Evolutionary conservation across 2,113 vertebrate genomes (phyloP).

Genomic region (Phylloscopus trochiloides): DNA sequence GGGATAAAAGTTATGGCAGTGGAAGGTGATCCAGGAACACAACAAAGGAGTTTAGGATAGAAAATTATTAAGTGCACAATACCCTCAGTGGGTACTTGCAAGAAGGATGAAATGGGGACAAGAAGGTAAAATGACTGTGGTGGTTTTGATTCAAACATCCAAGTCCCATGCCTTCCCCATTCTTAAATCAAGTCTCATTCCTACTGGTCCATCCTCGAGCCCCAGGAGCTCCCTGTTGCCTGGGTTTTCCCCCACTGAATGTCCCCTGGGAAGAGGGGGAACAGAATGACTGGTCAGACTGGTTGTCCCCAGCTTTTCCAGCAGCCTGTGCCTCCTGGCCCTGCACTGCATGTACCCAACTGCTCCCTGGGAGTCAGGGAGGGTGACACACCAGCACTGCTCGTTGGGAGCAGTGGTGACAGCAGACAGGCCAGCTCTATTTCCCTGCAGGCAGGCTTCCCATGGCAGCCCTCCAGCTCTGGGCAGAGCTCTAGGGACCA

Average conservation of each 20-base stretch:
- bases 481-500: background rate
- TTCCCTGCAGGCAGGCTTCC: background rate
- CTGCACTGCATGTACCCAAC: accelerated
- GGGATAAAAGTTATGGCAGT: background rate
- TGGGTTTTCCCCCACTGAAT: accelerated
- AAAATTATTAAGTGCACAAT: background rate
- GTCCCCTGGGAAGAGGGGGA: background rate
- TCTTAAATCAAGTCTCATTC: background rate
- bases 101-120: background rate
- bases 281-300: background rate
- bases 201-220: background rate
- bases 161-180: background rate
- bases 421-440: background rate
- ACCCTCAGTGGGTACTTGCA: background rate
- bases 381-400: background rate
- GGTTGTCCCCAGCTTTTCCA: background rate
- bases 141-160: background rate
- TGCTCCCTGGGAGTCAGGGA: background rate
- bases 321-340: background rate
- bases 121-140: background rate
- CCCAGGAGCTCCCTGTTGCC: background rate
- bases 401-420: accelerated
- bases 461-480: background rate
- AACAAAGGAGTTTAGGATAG: background rate
- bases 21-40: background rate